Conservation (phyloP, 1,140 invertebrate species). For the Drosophila guanche region DNA sequence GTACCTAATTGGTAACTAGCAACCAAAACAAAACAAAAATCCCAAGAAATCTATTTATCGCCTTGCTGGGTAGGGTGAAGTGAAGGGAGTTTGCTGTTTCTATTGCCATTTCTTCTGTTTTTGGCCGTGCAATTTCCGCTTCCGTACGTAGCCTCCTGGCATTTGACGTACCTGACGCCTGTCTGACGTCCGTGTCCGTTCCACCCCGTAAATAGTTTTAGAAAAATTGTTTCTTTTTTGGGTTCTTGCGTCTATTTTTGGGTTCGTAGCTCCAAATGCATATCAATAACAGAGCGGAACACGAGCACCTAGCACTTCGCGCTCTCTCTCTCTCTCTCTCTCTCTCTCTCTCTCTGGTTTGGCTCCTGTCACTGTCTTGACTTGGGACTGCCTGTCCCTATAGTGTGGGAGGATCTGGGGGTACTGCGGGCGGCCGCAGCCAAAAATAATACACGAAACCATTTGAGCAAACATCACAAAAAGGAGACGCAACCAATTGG, state of each 20-base stretch:
- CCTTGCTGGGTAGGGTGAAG: too few species aligned
- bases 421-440: constrained; percentile 53
- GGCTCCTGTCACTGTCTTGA: constrained; percentile 56
- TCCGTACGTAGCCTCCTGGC: constrained; percentile 9
- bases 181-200: constrained; percentile 10
- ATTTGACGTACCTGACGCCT: constrained; percentile 51
- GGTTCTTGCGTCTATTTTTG: constrained; percentile 45
- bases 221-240: constrained; percentile 59
- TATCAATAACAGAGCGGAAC: constrained; percentile 36
- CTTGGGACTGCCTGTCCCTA: constrained; percentile 12
- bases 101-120: background rate
- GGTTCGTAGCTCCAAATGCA: constrained; percentile 46
- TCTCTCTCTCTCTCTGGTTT: constrained; percentile 4
- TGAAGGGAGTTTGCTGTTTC: background rate
- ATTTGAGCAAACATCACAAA: constrained; percentile 56
- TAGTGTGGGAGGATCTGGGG: background rate
- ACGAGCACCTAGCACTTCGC: constrained; percentile 24
- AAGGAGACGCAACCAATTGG: constrained; percentile 59
- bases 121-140: constrained; percentile 21
- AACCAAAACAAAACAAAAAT: too few species aligned
- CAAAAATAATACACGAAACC: constrained; percentile 55
- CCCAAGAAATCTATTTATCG: too few species aligned
- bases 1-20: too few species aligned
- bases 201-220: constrained; percentile 45
- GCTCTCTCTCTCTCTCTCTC: constrained; percentile 3